phyloP scores from a whole-genome alignment of 1,140 invertebrate genomes.

The Drosophila sturtevanti region DNA sequence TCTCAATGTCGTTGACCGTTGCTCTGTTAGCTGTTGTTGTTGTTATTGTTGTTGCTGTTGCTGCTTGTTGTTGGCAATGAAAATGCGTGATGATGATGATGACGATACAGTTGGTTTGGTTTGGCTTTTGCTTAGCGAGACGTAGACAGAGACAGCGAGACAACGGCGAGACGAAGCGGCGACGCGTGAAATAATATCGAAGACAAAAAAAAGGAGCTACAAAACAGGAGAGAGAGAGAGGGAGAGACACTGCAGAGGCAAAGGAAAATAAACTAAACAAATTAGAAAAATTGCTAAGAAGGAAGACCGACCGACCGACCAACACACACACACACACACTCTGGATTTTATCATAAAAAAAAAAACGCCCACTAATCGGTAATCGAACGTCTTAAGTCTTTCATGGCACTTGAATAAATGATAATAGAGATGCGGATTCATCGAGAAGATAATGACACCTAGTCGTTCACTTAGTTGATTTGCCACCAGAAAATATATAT shows the following conservation, averaged over 20 bases:
- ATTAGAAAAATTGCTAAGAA: constrained; percentile 5
- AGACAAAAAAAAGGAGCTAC: constrained; percentile 11
- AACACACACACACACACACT: neutral
- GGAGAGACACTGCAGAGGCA: constrained; percentile 34
- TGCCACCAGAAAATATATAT: too few species aligned
- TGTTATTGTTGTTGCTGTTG: constrained; percentile 52
- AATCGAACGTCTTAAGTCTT: neutral
- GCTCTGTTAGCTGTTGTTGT: constrained; percentile 85
- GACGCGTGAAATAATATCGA: constrained; percentile 65
- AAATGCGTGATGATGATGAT: constrained; percentile 47
- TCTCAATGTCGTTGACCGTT: constrained; percentile 25
- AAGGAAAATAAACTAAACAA: constrained; percentile 24
- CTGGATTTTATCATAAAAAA: neutral
- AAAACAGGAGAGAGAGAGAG: neutral
- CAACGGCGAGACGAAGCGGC: constrained; percentile 63
- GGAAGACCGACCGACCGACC: neutral
- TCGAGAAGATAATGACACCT: neutral
- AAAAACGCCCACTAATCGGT: neutral
- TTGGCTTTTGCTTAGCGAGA: constrained; percentile 35
- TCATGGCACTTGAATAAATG: neutral
- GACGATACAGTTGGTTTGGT: constrained; percentile 50
- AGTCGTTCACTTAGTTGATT: too few species aligned
- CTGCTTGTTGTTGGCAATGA: constrained; percentile 56
- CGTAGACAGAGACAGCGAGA: constrained; percentile 54
- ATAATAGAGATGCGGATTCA: neutral